Conservation (phyloP, 2,113 vertebrate genomes). For the Globicephala melas region DNA sequence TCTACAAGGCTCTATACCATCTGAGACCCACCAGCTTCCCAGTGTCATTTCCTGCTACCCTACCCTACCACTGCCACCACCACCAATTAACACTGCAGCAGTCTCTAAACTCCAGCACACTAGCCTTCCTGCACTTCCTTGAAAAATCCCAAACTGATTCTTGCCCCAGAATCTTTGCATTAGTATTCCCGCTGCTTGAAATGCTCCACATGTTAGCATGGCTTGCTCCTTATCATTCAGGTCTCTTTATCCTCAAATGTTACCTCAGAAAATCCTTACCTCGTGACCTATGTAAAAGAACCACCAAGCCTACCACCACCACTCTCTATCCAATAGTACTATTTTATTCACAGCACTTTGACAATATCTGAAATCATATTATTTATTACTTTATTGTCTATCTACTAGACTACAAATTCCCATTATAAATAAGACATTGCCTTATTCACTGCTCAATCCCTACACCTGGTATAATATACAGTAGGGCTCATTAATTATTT, state of each 20-base stretch:
- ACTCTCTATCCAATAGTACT: background rate
- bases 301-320: background rate
- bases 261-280: background rate
- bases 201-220: background rate
- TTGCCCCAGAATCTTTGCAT: background rate
- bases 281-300: background rate
- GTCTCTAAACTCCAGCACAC: background rate
- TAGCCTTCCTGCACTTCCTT: background rate
- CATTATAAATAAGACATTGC: background rate
- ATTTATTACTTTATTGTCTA: background rate
- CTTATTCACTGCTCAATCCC: slow-evolving; percentile 7
- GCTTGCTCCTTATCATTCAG: background rate
- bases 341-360: background rate
- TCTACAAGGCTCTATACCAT: background rate
- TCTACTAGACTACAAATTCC: background rate
- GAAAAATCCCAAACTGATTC: slow-evolving; percentile 29
- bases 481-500: background rate
- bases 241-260: background rate
- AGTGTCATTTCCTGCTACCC: background rate
- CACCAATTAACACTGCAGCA: background rate
- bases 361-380: background rate
- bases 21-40: background rate
- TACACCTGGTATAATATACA: background rate
- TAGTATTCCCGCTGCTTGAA: background rate
- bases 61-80: background rate